Base-by-base conservation (phyloP, 2,888 invertebrate genomes). In the Scaptomyza cyrtandrae region DNA sequence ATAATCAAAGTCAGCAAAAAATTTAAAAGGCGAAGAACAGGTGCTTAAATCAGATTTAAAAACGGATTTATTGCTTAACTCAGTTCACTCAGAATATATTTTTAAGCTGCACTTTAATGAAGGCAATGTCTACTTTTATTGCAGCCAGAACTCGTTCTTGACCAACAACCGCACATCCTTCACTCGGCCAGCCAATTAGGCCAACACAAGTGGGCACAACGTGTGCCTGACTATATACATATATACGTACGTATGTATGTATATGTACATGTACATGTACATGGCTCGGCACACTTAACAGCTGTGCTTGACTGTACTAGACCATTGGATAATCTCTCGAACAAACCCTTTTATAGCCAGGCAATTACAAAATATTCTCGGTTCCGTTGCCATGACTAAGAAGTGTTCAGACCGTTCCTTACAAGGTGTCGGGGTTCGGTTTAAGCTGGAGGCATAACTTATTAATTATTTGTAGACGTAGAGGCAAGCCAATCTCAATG, bases 101-200 rank as follows among this genome's bases (percentile, higher is more conserved):
- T 44, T 66, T 19, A 31, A 69, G 31, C 48, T 63, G 48, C 59
- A 39, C 37, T 57, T 37, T 19, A 52, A 56, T 52, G 37, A 46
- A 43, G 24, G 24, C 50, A 31, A 59, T 41, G 53, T 41, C 39
- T 16, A 16, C 33, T 39, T 59, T 19, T 35, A 11, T 14, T 55
- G 71, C 59, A 49, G 45, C 33, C 14, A 37, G 10, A 11, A 66
- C 52, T 46, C 19, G 48, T 52, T 41, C 54, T 59, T 45, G 39
- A 10, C 31, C 43, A 52, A 31, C 39, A 41, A 48, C 55, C 57
- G n/a, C 54, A 63, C 43, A 71, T 54, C 53, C 58, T 56, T 76
- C 60, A 72, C 44, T 77, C 80, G 80, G 69, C 33, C 77, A 80
- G 67, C 81, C 81, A 81, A 81, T 81, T 81, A 81, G 80, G 81